phyloP scores from a whole-genome alignment of 1,140 invertebrate genomes.

The Panagrolaimus sp. region DNA sequence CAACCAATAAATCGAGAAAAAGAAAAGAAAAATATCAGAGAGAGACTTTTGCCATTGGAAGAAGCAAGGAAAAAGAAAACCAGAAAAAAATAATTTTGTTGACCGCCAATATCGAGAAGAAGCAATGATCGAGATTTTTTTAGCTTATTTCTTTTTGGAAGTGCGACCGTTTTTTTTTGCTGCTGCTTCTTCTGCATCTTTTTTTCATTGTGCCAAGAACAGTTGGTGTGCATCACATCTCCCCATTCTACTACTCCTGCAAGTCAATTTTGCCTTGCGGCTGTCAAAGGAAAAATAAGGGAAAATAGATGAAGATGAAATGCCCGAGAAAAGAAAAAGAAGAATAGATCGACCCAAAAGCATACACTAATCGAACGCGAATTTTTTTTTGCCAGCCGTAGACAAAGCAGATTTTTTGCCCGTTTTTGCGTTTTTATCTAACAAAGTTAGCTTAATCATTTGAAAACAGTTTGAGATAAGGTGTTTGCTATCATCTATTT shows the following conservation, averaged over 20 bases:
- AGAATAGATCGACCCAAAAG: no score
- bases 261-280: background rate
- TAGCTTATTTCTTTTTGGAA: background rate
- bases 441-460: no score
- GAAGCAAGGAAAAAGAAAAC: background rate
- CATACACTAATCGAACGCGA: conserved; percentile 11
- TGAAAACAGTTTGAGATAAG: conserved; percentile 1
- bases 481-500: background rate
- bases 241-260: background rate
- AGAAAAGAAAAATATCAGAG: no score
- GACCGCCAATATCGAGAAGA: background rate
- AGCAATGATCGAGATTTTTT: background rate
- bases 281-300: conserved; percentile 1
- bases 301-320: conserved; percentile 13
- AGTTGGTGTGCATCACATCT: background rate
- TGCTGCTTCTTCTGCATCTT: background rate
- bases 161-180: background rate
- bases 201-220: background rate
- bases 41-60: background rate
- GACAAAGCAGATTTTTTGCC: background rate
- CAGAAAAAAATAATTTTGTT: background rate
- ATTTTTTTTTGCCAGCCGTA: background rate
- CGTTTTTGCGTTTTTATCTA: background rate
- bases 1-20: no score
- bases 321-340: background rate